Base-by-base conservation (phyloP, 2,113 vertebrate species). In the Chlorodrepanis virens region DNA sequence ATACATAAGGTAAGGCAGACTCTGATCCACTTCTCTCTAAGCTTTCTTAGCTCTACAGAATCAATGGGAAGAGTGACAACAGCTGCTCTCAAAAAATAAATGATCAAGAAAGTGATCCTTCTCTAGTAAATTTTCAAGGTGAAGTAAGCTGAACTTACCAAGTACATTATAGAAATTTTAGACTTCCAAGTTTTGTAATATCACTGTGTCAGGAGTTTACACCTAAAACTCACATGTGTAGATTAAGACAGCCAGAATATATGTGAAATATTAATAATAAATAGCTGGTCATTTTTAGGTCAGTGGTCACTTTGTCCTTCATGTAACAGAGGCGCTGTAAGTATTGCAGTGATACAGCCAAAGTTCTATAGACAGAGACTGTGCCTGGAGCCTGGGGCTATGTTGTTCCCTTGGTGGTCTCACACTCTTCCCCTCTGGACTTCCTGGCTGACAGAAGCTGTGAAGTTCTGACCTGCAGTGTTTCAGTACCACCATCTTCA, bases 251-350 rank as follows among this genome's bases (percentile, higher is more conserved):
- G 33, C 35, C 15, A 14, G 42, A 67, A 68, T 23, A 19, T 25
- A 4, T 16, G 16, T 63, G 61, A 63, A 67, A 49, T 59, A 31
- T 4, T 57, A 53, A 42, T 45, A 61, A 42, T 10, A 27, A 40
- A 13, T 31, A 45, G 33, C 33, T 47, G 67, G 27, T 27, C 47
- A 52, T 39, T 72, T 76, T 29, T 44, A 40, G 22, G 14, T 53
- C 44, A 54, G 33, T 13, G 18, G 57, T 83, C 18, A 2, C 37
- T 47, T 54, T 35, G 49, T 37, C 37, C 42, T 54, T 83, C 2
- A 1, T 12, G 3, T 1, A 1, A 5, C 9, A 8, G 9, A 17
- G 19, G 10, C 50, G 37, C 14, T 45, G 1, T 4, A 64, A 52
- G 18, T n/a, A 7, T 28, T 65, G 54, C 56, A 49, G 1, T 6